Percentiles rank a stretch among this genome's conserved stretches.
phyloP scores from a whole-genome alignment of 2,888 invertebrate species.

The Papilio elwesi region DNA sequence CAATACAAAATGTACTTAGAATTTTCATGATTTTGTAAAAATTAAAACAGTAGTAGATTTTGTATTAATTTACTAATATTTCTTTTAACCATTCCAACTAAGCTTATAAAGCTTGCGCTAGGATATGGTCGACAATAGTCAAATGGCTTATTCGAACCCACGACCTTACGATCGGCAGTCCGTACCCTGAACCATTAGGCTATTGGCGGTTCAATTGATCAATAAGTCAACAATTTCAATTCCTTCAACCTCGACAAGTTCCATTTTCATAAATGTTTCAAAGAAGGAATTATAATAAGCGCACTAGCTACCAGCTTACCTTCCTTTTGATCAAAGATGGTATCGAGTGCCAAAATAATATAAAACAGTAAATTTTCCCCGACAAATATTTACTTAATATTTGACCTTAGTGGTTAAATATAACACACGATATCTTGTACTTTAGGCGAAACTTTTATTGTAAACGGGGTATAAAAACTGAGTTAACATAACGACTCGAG shows the following conservation, averaged over 20 bases:
- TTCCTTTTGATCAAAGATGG: background rate
- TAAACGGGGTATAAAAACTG: constrained; percentile 10
- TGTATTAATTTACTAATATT: too few species aligned
- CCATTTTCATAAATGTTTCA: background rate
- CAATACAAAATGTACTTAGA: too few species aligned
- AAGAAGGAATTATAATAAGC: background rate
- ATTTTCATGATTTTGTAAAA: too few species aligned
- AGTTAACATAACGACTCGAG: constrained; percentile 43
- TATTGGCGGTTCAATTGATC: too few species aligned
- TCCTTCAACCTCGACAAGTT: background rate
- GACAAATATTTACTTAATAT: background rate
- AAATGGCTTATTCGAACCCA: too few species aligned
- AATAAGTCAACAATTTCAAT: too few species aligned
- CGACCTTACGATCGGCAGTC: too few species aligned
- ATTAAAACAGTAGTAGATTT: too few species aligned
- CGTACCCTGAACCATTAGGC: too few species aligned
- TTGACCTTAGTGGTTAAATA: background rate
- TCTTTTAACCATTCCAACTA: too few species aligned
- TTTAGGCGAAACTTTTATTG: background rate
- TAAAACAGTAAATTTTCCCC: background rate
- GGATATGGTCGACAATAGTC: too few species aligned
- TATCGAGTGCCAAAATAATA: background rate
- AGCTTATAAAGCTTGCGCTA: too few species aligned
- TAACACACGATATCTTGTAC: background rate
- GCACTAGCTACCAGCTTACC: background rate